Evolutionary conservation across 37 sponge, comb jelly and placozoan species (phyloP), one percentile per base, ranked within the genome.

Genomic region (Mnemiopsis leidyi): DNA sequence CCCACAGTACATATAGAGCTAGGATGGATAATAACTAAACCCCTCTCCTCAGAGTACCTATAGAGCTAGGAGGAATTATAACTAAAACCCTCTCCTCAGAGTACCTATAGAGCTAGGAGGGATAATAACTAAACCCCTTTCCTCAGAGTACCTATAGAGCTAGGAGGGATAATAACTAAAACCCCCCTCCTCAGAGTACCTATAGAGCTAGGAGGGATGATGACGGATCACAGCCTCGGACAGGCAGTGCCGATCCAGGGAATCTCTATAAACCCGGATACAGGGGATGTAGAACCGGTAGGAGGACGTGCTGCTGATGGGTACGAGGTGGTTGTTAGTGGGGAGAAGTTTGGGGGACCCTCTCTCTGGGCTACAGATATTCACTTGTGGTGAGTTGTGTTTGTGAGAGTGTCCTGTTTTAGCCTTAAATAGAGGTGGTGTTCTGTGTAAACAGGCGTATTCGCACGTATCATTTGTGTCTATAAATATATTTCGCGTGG

Each of bases 191-290:
- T 18, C 68, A 73, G 76, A 16, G 38, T 93, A 5, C 94, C 94
- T 20, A 93, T 93, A 21, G 48, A 93, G 37, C 33, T 93, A 13
- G 94, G 94, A 23, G 61, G 90, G 3, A 93, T 93, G 61, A 93
- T 93, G 94, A 32, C 25, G 25, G 94, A 93, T 69, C 33, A 39
- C 32, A 18, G n/a, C 23, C 34, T 69, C 35, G 40, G 61, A 7
- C 20, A 25, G n/a, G 7, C 69, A 7, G 93, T 93, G 23, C 83
- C 93, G 7, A 93, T 93, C 32, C 18, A 21, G 34, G 93, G 93
- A 7, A 36, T 93, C 67, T 21, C 30, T 23, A 93, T 93, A 7
- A 18, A 93, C 61, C 34, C 38, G 18, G 67, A 37, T 16, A 93
- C 93, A 9, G 93, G 93, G 23, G 83, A 92, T 16, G 93, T 93